These are phyloP conservation scores for Oscheius sp. DNA, from an alignment of 2,888 invertebrate species.

Conservation along the genomic window DNA sequence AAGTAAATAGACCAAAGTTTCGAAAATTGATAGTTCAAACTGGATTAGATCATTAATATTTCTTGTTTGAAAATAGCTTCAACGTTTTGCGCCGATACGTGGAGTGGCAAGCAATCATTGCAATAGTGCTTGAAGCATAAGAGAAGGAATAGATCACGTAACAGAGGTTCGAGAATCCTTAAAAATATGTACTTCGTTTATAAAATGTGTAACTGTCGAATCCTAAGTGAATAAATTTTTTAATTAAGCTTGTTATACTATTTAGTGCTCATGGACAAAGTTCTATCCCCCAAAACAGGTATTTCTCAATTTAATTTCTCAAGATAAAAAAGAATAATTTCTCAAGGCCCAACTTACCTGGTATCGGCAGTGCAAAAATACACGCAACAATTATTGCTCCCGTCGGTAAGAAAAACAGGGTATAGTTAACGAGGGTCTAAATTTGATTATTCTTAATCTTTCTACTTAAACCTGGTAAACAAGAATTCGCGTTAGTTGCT, in stretches of 20 bases:
- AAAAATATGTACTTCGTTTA: not conserved
- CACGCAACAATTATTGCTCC: slow-evolving; percentile 8
- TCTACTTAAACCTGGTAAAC: slow-evolving; percentile 6
- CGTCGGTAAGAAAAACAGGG: slow-evolving; percentile 3
- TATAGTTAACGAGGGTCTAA: slow-evolving; percentile 10
- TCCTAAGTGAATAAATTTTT: too few relatives aligned
- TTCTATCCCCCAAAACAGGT: too few relatives aligned
- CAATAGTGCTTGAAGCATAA: slow-evolving; percentile 10
- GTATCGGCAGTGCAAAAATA: slow-evolving; percentile 1
- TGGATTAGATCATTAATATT: too few relatives aligned
- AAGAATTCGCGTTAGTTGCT: not conserved
- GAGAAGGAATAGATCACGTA: slow-evolving; percentile 19
- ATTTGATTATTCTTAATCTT: not conserved
- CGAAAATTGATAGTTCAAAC: too few relatives aligned
- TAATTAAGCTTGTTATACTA: too few relatives aligned
- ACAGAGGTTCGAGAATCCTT: slow-evolving; percentile 19
- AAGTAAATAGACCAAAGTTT: too few relatives aligned
- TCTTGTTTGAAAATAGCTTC: not conserved
- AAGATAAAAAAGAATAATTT: too few relatives aligned
- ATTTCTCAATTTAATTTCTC: too few relatives aligned
- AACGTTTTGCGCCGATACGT: not conserved
- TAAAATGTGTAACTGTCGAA: too few relatives aligned
- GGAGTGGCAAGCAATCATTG: slow-evolving; percentile 16
- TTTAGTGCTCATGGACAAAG: too few relatives aligned
- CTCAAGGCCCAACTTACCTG: slow-evolving; percentile 13